Conservation (phyloP, 2,797 vertebrate species). For the Mycteria americana region DNA sequence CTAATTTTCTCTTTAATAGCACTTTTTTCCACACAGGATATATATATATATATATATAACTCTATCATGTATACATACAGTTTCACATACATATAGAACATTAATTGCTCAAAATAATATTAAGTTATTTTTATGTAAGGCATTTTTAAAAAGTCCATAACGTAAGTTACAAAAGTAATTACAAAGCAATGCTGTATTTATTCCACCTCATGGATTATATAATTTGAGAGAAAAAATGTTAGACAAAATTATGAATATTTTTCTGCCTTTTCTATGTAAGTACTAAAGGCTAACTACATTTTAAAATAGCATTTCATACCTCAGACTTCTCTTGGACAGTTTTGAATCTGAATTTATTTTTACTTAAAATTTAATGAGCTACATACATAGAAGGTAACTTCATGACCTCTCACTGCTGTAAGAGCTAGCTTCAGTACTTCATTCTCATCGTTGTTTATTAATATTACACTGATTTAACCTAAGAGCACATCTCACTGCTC, state of each 20-base stretch:
- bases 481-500: background rate
- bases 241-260: background rate
- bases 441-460: background rate
- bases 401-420: background rate
- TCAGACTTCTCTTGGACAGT: background rate
- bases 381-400: background rate
- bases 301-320: background rate
- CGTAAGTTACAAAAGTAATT: background rate
- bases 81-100: background rate
- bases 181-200: background rate
- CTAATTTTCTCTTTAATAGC: slow-evolving; percentile 11
- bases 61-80: background rate
- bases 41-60: background rate
- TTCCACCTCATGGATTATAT: background rate
- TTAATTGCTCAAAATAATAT: background rate
- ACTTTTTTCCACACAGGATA: background rate
- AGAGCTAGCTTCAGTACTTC: background rate
- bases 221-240: background rate
- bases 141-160: background rate
- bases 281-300: background rate
- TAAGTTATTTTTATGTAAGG: background rate
- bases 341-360: background rate
- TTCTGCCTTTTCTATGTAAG: background rate
- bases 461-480: background rate
- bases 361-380: background rate